These are phyloP conservation scores for Goniozus legneri DNA, from an alignment of 1,140 invertebrate species.

Conservation along the genomic window DNA sequence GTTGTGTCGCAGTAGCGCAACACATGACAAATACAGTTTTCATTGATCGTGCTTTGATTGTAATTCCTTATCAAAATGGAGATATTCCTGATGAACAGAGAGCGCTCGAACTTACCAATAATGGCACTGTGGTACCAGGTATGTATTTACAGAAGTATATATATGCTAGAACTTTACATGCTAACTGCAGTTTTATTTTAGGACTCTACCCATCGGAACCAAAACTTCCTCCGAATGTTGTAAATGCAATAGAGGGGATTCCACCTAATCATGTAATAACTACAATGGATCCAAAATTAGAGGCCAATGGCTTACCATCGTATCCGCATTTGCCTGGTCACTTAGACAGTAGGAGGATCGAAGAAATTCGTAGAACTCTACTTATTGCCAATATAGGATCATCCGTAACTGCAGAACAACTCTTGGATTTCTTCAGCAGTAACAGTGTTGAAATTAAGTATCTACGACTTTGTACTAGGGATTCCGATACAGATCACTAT, in stretches of 20 bases:
- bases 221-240: constrained; percentile 82
- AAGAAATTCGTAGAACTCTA: constrained; percentile 92
- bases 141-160: no score
- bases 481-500: constrained; percentile 70
- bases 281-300: constrained; percentile 87
- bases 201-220: constrained; percentile 77
- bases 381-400: constrained; percentile 71
- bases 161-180: background rate
- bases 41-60: constrained; percentile 94
- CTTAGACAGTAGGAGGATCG: constrained; percentile 86
- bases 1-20: constrained; percentile 85
- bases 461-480: constrained; percentile 83
- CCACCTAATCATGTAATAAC: constrained; percentile 78
- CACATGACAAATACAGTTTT: constrained; percentile 99
- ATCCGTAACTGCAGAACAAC: constrained; percentile 67
- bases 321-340: constrained; percentile 92
- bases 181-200: constrained; percentile 23
- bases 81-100: constrained; percentile 94
- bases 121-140: constrained; percentile 77
- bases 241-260: constrained; percentile 82
- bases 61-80: constrained; percentile 82
- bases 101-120: constrained; percentile 86
- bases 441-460: constrained; percentile 94
- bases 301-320: constrained; percentile 76
- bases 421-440: constrained; percentile 81